phyloP scores from a whole-genome alignment of 2,888 invertebrate species.

The Notocelia uddmanniana region DNA sequence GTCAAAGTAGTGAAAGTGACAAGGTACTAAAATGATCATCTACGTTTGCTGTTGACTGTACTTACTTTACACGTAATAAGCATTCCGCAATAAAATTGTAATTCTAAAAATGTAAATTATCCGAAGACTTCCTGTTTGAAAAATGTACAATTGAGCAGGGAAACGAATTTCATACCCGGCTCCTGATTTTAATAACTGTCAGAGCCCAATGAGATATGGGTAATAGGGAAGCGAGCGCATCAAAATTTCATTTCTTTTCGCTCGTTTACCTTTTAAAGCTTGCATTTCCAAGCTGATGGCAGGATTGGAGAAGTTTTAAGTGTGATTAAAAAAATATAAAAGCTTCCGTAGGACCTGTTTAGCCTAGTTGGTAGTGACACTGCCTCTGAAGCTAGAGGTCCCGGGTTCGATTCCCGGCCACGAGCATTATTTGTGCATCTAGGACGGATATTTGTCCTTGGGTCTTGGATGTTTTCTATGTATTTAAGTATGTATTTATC shows the following conservation, averaged over 20 bases:
- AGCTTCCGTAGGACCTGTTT: neutral
- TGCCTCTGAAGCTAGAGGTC: too few relatives aligned
- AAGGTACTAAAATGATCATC: too few relatives aligned
- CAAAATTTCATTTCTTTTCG: constrained; percentile 21
- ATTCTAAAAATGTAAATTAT: neutral
- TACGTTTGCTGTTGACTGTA: too few relatives aligned
- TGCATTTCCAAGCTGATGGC: constrained; percentile 1
- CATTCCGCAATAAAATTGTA: too few relatives aligned
- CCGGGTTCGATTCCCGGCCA: too few relatives aligned
- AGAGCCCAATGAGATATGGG: constrained; percentile 37
- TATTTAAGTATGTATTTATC: too few relatives aligned
- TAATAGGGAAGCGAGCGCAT: constrained; percentile 14
- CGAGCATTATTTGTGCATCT: too few relatives aligned
- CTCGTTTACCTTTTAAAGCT: constrained; percentile 11
- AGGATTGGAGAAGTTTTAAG: neutral
- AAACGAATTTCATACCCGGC: constrained; percentile 28
- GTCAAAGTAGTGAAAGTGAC: too few relatives aligned
- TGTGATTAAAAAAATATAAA: constrained; percentile 5
- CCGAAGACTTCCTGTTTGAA: constrained; percentile 2
- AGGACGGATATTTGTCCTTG: too few relatives aligned
- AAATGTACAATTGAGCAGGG: neutral
- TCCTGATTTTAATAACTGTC: constrained; percentile 40
- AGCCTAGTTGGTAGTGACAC: too few relatives aligned
- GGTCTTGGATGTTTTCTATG: too few relatives aligned
- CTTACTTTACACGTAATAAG: too few relatives aligned